A percentile compares a stretch with the other conserved stretches of the same genome.
Evolutionary conservation across 1,140 invertebrate species (phyloP).

Genomic region (Rhyzopertha dominica): DNA sequence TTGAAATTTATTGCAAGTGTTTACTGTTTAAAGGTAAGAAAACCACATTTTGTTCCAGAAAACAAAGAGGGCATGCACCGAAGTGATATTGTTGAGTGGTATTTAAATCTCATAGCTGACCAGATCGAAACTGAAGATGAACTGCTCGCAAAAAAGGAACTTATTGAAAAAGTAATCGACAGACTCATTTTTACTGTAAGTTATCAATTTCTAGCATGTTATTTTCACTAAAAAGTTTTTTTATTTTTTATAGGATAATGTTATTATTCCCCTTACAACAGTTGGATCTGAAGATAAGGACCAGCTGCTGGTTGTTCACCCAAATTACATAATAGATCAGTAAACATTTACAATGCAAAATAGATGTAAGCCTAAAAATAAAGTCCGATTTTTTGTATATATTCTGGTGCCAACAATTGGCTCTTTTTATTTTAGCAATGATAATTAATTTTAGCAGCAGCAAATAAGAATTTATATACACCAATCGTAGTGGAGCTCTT

Average conservation of each 20-base stretch:
- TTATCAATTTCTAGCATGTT: conserved; percentile 26
- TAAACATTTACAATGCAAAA: too few relatives aligned
- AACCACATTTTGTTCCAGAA: conserved; percentile 29
- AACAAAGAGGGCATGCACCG: conserved; percentile 64
- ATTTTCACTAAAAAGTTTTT: conserved; percentile 3
- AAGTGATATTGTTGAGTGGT: conserved; percentile 90
- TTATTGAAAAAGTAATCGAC: conserved; percentile 95
- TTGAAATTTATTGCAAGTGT: conserved; percentile 4
- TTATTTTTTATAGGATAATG: conserved; percentile 68
- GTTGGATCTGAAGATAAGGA: conserved; percentile 71
- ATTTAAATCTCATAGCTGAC: conserved; percentile 82
- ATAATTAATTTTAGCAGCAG: too few relatives aligned
- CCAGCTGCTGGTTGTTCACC: conserved; percentile 89
- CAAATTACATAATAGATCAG: conserved; percentile 84
- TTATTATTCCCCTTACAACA: conserved; percentile 82
- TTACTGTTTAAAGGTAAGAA: conserved; percentile 4
- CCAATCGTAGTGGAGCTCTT: too few relatives aligned
- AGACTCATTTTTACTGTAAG: conserved; percentile 84
- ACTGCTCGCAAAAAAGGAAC: conserved; percentile 77
- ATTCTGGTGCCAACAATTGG: too few relatives aligned
- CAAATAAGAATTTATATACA: too few relatives aligned
- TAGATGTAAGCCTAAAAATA: too few relatives aligned
- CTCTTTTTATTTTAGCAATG: too few relatives aligned
- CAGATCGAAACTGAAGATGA: conserved; percentile 90
- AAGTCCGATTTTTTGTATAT: too few relatives aligned